Evolutionary conservation across 1,140 invertebrate genomes (phyloP), one percentile per base, ranked within the genome.

Genomic region (Lasioglossum albipes): DNA sequence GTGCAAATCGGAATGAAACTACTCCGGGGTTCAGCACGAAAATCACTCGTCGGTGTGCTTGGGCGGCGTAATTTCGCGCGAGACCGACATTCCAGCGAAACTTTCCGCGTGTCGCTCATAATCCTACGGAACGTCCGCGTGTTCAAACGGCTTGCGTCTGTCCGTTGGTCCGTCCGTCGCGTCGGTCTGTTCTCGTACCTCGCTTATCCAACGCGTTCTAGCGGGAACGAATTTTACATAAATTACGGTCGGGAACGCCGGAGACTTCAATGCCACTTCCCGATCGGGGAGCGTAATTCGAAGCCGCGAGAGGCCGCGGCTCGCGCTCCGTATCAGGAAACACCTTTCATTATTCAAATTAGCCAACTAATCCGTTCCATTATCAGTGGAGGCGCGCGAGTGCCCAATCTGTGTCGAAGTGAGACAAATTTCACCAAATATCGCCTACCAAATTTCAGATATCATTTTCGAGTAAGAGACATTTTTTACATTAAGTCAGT

Each of bases 331-430:
- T 74, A 74, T 79, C 74, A 41, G 42, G 49, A 65, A 52, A 76
- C 66, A 52, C 57, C 67, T 81, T 81, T 64, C 66, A 69, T 80
- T 80, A 75, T 75, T 80, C 79, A 69, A 80, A 80, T 75, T 75
- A 75, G 65, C 45, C 2, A 18, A 65, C n/a, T 80, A 80, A 75
- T 75, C 73, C 64, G 42, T 20, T 22, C 54, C 57, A 69, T 75
- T 80, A 75, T 80, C 79, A 64, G 54, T 20, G 13, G 10, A 2
- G 57, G 5, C 9, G 57, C 20, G 57, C 57, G 57, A 9, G 20
- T 41, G 41, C 36, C n/a, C 71, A 52, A 68, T 75, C 64, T 73
- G 52, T 80, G 69, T 68, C 75, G 73, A 75, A 75, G 49, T 74
- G 69, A 36, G 36, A 5, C 36, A 36, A 36, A 2, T 5, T 0